phyloP scores from a whole-genome alignment of 2,888 invertebrate genomes.

The Drosophila fungiperda region DNA sequence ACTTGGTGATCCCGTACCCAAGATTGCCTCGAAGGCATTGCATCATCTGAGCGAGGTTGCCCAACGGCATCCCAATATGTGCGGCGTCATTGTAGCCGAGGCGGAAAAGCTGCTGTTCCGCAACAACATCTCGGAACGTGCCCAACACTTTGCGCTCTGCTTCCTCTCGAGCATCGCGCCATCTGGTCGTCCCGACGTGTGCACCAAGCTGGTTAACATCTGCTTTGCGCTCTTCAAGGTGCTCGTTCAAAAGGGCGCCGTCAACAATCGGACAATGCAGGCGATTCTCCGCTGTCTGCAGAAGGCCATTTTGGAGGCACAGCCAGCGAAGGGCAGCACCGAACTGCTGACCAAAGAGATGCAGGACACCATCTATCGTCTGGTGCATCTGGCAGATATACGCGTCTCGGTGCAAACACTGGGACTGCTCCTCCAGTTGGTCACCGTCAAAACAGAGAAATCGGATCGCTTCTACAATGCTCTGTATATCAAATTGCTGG shows the following conservation, averaged over 20 bases:
- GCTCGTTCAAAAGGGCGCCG: conserved; percentile 91
- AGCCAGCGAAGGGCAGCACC: conserved; percentile 75
- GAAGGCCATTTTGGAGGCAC: conserved; percentile 87
- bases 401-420: conserved; percentile 87
- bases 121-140: conserved; percentile 92
- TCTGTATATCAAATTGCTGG: conserved; percentile 94
- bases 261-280: conserved; percentile 93
- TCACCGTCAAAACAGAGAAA: conserved; percentile 82
- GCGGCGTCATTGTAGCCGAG: conserved; percentile 93
- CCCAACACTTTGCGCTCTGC: conserved; percentile 97
- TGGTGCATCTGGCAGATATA: conserved; percentile 92
- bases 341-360: conserved; percentile 84
- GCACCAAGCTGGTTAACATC: conserved; percentile 93
- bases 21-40: conserved; percentile 94
- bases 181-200: conserved; percentile 91
- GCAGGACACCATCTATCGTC: conserved; percentile 90
- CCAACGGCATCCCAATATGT: conserved; percentile 96
- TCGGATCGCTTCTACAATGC: conserved; percentile 90
- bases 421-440: conserved; percentile 82
- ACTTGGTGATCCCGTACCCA: conserved; percentile 93
- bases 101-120: conserved; percentile 96
- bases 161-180: conserved; percentile 93
- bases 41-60: conserved; percentile 93
- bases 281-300: conserved; percentile 93
- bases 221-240: conserved; percentile 99